Base-by-base conservation (phyloP, 2,888 invertebrate species). In the Catocala nupta region DNA sequence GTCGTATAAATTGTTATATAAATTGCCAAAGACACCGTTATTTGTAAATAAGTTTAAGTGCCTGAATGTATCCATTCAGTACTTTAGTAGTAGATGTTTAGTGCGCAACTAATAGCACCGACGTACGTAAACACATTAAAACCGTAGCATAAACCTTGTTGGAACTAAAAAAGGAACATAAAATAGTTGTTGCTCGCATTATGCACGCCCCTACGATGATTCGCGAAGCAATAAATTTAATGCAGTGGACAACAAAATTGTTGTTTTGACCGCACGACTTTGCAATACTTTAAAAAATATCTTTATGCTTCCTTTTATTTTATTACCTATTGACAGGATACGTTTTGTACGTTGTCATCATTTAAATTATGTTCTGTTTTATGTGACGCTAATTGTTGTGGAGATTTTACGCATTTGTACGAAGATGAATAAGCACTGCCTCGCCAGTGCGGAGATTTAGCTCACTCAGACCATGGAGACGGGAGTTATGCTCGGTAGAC, bases 121-220 rank as follows among this genome's bases (percentile, higher is more conserved):
- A 60, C 71, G 73, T 69, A 74, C 75, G 78, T 81, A 77, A 80
- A 77, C 67, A 75, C 71, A 75, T 78, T 82, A 81, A 87, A 87
- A 86, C 82, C 84, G 80, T 81, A 83, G 76, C 82, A 83, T 80
- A 82, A 84, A 83, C 80, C 80, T 79, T 78, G 75, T 78, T 81
- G 80, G 68, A 80, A 77, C 81, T 88, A 86, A 85, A 89, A 88
- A 88, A 88, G 85, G 86, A 85, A 82, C 86, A 89, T 90, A 89
- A 90, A 92, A 93, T 92, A 91, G 90, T 88, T 87, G 82, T 85
- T 86, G 84, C 77, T 83, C 85, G 81, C 84, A 90, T 90, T 91
- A 92, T 91, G 91, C 89, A 93, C 93, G 93, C 93, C 93, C 92
- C 89, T 88, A 81, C 89, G 89, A 92, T 90, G 91, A 92, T 90